Evolutionary conservation across 2,888 invertebrate species (phyloP).

Genomic region (Sialis lutaria): DNA sequence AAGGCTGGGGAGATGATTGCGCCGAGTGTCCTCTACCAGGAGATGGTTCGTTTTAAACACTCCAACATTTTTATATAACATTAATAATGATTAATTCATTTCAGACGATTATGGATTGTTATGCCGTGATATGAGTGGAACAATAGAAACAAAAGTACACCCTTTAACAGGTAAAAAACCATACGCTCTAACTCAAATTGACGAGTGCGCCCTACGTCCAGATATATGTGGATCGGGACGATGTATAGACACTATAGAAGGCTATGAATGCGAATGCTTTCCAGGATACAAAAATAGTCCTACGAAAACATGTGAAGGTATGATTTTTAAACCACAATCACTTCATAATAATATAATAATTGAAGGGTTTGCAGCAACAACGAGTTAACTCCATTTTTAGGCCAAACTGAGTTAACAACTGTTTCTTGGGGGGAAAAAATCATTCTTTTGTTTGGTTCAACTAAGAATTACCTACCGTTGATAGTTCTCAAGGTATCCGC

Average conservation of each 20-base stretch:
- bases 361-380: too few species aligned
- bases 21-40: slow-evolving; percentile 51
- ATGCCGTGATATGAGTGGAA: neutral
- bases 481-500: too few species aligned
- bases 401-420: too few species aligned
- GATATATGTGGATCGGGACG: slow-evolving; percentile 59
- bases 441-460: too few species aligned
- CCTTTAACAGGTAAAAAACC: neutral
- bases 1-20: slow-evolving; percentile 69
- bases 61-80: neutral
- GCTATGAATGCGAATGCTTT: slow-evolving; percentile 64
- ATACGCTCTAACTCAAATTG: slow-evolving; percentile 24
- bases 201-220: slow-evolving; percentile 59
- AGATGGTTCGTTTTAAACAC: slow-evolving; percentile 23
- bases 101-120: neutral
- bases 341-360: neutral
- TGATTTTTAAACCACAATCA: neutral
- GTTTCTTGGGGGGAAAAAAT: too few species aligned
- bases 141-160: neutral
- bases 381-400: too few species aligned
- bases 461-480: too few species aligned
- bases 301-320: slow-evolving; percentile 34
- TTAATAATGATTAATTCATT: neutral
- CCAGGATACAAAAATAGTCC: slow-evolving; percentile 39
- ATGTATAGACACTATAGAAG: slow-evolving; percentile 55